Evolutionary conservation across 2,888 invertebrate species (phyloP), one percentile per base, ranked within the genome.

Genomic region (Cheilosia scutellata): DNA sequence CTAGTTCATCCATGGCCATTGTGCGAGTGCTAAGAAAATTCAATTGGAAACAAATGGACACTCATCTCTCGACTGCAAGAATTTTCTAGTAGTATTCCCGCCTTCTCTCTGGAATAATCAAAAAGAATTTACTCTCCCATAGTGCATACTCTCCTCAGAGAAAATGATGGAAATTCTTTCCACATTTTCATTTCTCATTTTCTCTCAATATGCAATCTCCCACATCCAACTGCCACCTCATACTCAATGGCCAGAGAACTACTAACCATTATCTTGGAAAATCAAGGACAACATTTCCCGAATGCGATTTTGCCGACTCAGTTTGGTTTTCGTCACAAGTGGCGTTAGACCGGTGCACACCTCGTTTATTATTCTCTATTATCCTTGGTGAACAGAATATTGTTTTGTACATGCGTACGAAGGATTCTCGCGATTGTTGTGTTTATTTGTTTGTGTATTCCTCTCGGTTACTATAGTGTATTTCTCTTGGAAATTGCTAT

Each of bases 201-300:
- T 70, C 80, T 70, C 71, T 53, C 31, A 51, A 29, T 44, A n/a
- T 57, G 33, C 29, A 49, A 20, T 20, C 33, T 33, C 25, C 49
- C 37, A 11, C n/a, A n/a, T n/a, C n/a, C n/a, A n/a, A n/a, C 16
- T 49, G 55, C 51, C 57, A 16, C 27, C 58, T 53, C 62, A 49
- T 42, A 62, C 51, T 33, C 37, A 16, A 29, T 40, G 65, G 25
- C 33, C 29, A 42, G 51, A 33, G 51, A 51, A 76, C 71, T 40
- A 86, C 68, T 55, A 72, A 63, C 76, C 72, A 86, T 76, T 82
- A 86, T 86, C 86, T 76, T 86, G 82, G 82, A 86, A 86, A 82
- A 86, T 86, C 86, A 86, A 82, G 86, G 86, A 86, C 86, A 86
- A 76, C 76, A 86, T 87, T 88, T 82, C 68, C 65, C 82, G 84